Evolutionary conservation across 2,797 vertebrate species (phyloP), one percentile per base, ranked within the genome.

Genomic region (Orestias chungarensis): DNA sequence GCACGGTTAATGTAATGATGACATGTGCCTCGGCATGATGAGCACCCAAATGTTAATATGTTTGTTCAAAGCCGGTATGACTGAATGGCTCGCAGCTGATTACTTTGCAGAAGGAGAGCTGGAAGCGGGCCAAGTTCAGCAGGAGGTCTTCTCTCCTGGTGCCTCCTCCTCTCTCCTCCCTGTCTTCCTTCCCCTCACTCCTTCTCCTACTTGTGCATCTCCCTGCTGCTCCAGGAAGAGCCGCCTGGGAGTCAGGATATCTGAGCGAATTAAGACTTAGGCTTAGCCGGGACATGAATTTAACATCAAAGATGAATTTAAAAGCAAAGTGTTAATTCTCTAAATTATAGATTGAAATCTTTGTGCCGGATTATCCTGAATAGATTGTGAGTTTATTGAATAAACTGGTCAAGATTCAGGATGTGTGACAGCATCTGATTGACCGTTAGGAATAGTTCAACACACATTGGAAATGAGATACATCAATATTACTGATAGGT

Each of bases 11-110:
- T 50, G 49, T 66, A 75, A 74, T 77, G 81, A 79, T 66, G 95
- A 94, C 85, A 92, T 71, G 78, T 70, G 74, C 65, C 14, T 79
- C 76, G 31, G 66, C 50, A 54, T 10, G 68, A 80, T 52, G 74
- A 61, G 64, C 49, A 15, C 78, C 78, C 75, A 82, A 76, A 88
- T 88, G 87, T 88, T 91, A 86, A 88, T 89, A 85, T 89, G 90
- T 86, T 81, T 85, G 83, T 88, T 86, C 83, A 83, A 74, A 73
- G 74, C 62, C 76, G 27, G 68, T 90, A 87, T 91, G 93, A 90
- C 89, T 96, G 94, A 96, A 94, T 96, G 95, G 95, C 95, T 96
- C 95, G 88, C 93, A 92, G 93, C 95, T 95, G 96, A 97, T 96
- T 94, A 93, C 93, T 92, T 25, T 93, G 88, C 64, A 92, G 94